phyloP scores from a whole-genome alignment of 2,888 invertebrate species.

The Ormyrus rosae region DNA sequence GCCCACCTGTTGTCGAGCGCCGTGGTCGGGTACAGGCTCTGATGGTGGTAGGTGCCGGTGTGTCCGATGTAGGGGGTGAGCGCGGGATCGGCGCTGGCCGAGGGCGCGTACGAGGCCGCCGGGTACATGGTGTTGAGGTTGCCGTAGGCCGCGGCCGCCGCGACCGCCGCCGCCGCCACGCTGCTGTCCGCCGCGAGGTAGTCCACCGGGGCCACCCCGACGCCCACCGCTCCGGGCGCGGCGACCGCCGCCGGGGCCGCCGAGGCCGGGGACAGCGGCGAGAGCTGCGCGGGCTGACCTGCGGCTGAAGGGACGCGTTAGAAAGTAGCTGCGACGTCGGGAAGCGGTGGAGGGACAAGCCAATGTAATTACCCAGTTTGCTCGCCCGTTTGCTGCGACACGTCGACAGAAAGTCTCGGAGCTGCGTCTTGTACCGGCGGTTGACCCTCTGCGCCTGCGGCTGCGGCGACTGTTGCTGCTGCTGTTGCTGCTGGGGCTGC shows the following conservation, averaged over 20 bases:
- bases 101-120: constrained; percentile 86
- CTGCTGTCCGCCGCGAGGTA: constrained; percentile 82
- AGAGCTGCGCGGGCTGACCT: constrained; percentile 35
- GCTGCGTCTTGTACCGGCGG: constrained; percentile 94
- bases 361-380: constrained; percentile 35
- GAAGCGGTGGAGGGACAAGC: not conserved
- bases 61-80: constrained; percentile 83
- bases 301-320: not conserved
- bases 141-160: constrained; percentile 87
- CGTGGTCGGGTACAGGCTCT: constrained; percentile 78
- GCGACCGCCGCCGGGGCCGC: constrained; percentile 75
- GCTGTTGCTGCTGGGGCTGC: constrained; percentile 19
- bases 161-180: constrained; percentile 79
- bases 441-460: constrained; percentile 56
- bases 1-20: constrained; percentile 77
- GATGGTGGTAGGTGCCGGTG: constrained; percentile 82
- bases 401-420: constrained; percentile 94
- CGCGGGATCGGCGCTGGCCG: constrained; percentile 85
- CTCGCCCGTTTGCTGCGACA: constrained; percentile 86
- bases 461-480: constrained; percentile 43
- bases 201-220: constrained; percentile 79
- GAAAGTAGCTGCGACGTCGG: not conserved
- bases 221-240: not conserved
- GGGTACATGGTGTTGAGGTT: constrained; percentile 88
- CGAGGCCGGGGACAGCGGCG: constrained; percentile 78